Conservation (phyloP, 2,113 vertebrate genomes). For the Cairina moschata region DNA sequence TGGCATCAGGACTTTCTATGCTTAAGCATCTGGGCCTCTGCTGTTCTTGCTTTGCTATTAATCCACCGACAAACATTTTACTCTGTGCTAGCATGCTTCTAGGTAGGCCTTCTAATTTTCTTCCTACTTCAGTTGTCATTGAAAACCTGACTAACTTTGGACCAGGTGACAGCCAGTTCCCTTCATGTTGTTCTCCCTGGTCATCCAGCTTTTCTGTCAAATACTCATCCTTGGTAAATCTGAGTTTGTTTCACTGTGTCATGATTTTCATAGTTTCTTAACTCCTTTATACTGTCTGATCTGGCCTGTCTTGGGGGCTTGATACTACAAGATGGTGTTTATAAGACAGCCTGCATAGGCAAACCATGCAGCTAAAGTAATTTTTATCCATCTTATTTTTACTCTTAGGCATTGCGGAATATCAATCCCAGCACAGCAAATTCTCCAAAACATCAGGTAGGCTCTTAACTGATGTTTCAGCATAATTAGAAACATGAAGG, state of each 20-base stretch:
- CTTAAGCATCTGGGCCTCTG: conserved; percentile 68
- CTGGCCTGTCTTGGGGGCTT: conserved; percentile 76
- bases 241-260: conserved; percentile 63
- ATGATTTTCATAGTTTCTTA: conserved; percentile 64
- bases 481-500: conserved; percentile 63
- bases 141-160: conserved; percentile 65
- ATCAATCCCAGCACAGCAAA: conserved; percentile 87
- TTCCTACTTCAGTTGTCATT: conserved; percentile 50
- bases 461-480: conserved; percentile 83
- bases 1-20: conserved; percentile 48
- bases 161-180: neutral
- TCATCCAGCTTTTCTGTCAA: conserved; percentile 46
- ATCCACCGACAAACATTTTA: conserved; percentile 53
- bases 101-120: conserved; percentile 68
- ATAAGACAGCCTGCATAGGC: conserved; percentile 77
- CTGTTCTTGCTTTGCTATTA: conserved; percentile 74
- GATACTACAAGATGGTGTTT: conserved; percentile 75
- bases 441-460: conserved; percentile 88
- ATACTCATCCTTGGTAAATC: conserved; percentile 39
- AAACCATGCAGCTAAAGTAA: conserved; percentile 81
- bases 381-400: conserved; percentile 84
- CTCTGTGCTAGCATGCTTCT: conserved; percentile 64
- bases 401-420: conserved; percentile 88
- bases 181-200: conserved; percentile 21
- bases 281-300: conserved; percentile 70